These are phyloP conservation scores for Eremobia ochroleuca DNA, from an alignment of 2,888 invertebrate species.

Conservation along the genomic window DNA sequence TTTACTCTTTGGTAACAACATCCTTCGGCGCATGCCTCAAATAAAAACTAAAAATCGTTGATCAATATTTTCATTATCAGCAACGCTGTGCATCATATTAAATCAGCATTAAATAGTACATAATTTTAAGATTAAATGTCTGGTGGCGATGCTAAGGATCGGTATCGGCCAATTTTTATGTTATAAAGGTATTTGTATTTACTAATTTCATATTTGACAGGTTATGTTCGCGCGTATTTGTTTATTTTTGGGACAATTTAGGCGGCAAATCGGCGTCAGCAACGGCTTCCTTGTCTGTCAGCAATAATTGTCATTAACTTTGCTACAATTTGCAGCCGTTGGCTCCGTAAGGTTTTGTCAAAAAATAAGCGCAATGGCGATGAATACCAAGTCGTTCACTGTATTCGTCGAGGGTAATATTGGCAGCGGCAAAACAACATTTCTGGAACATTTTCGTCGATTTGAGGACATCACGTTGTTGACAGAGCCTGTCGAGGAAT, in stretches of 20 bases:
- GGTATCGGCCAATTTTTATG: conserved; percentile 51
- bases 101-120: conserved; percentile 9
- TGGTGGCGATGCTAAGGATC: conserved; percentile 68
- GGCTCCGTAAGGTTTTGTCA: conserved; percentile 60
- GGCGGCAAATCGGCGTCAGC: conserved; percentile 79
- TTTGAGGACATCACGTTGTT: conserved; percentile 93
- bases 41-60: conserved; percentile 8
- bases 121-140: conserved; percentile 51
- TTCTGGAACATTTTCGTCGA: conserved; percentile 95
- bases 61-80: conserved; percentile 39
- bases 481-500: conserved; percentile 96
- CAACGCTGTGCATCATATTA: background rate
- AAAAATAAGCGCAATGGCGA: conserved; percentile 79
- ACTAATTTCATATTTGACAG: conserved; percentile 73
- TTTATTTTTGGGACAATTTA: conserved; percentile 78
- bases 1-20: conserved; percentile 16
- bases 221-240: conserved; percentile 75
- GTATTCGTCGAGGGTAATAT: conserved; percentile 97
- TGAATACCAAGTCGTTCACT: conserved; percentile 93
- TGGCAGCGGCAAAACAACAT: conserved; percentile 97
- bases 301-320: conserved; percentile 6
- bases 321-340: conserved; percentile 64
- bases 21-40: conserved; percentile 11
- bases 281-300: conserved; percentile 22
- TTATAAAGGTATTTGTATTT: conserved; percentile 80